These are phyloP conservation scores for Pogonocichla stellata DNA, from an alignment of 2,113 vertebrate species.

Conservation along the genomic window DNA sequence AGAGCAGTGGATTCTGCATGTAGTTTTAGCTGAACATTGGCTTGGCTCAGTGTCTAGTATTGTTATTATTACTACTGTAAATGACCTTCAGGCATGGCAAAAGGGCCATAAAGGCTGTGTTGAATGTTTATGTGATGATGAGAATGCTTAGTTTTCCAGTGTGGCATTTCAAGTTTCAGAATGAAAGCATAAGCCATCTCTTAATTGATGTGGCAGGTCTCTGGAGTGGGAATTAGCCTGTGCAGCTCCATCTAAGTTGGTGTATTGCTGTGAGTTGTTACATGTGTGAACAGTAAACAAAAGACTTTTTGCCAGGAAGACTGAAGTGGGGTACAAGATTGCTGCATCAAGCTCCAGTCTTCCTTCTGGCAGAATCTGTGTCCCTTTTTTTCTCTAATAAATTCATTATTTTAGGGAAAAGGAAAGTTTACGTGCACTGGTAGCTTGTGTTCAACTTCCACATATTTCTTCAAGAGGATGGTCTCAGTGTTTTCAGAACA, in stretches of 20 bases:
- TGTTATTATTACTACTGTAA: constrained; percentile 21
- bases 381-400: background rate
- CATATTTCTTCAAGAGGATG: background rate
- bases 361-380: background rate
- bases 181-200: constrained; percentile 28
- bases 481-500: background rate
- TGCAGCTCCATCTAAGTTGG: background rate
- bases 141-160: background rate
- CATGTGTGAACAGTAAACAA: constrained; percentile 8
- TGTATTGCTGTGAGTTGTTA: constrained; percentile 12
- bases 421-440: background rate
- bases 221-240: constrained; percentile 33
- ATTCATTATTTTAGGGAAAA: background rate
- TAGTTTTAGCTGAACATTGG: background rate
- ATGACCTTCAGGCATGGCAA: constrained; percentile 37
- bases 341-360: background rate
- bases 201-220: constrained; percentile 45
- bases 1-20: background rate
- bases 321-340: background rate
- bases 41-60: background rate
- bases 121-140: constrained; percentile 1
- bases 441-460: background rate
- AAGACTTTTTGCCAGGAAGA: background rate
- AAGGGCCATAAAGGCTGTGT: background rate
- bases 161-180: constrained; percentile 8